Evolutionary conservation across 2,113 vertebrate genomes (phyloP), one percentile per base, ranked within the genome.

Genomic region (Sorex fumeus): DNA sequence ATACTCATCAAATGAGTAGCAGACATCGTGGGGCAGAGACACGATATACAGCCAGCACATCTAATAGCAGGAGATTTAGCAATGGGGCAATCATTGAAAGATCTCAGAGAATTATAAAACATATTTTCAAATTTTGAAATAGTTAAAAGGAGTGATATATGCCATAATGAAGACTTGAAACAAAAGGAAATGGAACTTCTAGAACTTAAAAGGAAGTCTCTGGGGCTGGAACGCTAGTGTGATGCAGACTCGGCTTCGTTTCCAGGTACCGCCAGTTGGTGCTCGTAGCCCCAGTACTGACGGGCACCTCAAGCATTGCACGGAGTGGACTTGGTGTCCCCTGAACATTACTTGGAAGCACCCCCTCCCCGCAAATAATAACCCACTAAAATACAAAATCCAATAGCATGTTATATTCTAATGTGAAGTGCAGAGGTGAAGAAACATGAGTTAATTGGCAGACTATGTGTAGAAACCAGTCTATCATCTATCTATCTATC

Each of bases 381-480:
- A 23, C 57, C 91, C 18, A 28, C 53, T 82, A 45, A 88, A n/a
- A 47, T 43, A 28, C 30, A 86, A 89, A 86, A 6, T 82, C 36
- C 15, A 64, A 30, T 80, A n/a, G 19, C 3, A 28, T 62, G 2
- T 89, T 34, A 85, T 3, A 2, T 74, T 34, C 47, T 72, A 47
- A 10, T 30, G 66, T 47, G 43, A 0, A 71, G 8, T 60, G 78
- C 18, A 89, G 40, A 40, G 47, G 13, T 50, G 47, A 50, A 50
- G 47, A 83, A 81, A 86, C 87, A 78, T 67, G 32, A 28, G 70
- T n/a, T 66, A 43, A 50, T 21, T 19, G 0, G 57, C 2, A 30
- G 36, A 2, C 72, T 69, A 34, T 40, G 13, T 72, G 23, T 40
- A 13, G 28, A 85, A 67, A 18, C 3, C 23, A 86, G 72, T 15